Base-by-base conservation (phyloP, 2,888 invertebrate species). In the Tribolium freemani region DNA sequence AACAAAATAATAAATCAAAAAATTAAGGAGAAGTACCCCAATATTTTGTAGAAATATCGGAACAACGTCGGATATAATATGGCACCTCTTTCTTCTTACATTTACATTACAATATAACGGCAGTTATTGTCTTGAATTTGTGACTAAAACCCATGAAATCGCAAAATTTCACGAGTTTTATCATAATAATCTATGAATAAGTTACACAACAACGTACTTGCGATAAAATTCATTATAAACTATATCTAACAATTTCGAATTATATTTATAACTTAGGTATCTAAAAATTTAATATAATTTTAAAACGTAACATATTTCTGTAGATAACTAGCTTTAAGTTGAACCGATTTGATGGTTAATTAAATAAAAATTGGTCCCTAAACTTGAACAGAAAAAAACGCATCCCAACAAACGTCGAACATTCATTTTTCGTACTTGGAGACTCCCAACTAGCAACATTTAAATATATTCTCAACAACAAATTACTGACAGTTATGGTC, bases 1-100 rank as follows among this genome's bases (percentile, higher is more conserved):
- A 72, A 72, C 72, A 72, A 72, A 72, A 11, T 68, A 68, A 72
- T 68, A 72, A 72, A 63, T 68, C 50, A 58, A 68, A 72, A 71
- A 68, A 72, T 61, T 72, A 72, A 61, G 61, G 68, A 61, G 53
- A 54, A 57, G 45, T 38, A 45, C 53, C 67, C 45, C 20, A 63
- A 70, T 67, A 61, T 58, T 16, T 16, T 63, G 20, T 51, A 26
- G 21, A 53, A 61, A 61, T 21, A 60, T 11, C 21, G 54, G 50
- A 58, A 50, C 48, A 54, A 46, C 21, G 26, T 48, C 13, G 11
- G 44, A 38, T 69, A 69, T 30, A 63, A 54, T 71, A 72, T 72
- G 72, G 72, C 72, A 72, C 61, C 71, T 45, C 46, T 71, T 20
- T 20, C 38, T n/a, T 68, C 54, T 46, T 53, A 63, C 45, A 63